Evolutionary conservation across 2,888 invertebrate genomes (phyloP), one percentile per base, ranked within the genome.

Genomic region (Gymnocheta viridis): DNA sequence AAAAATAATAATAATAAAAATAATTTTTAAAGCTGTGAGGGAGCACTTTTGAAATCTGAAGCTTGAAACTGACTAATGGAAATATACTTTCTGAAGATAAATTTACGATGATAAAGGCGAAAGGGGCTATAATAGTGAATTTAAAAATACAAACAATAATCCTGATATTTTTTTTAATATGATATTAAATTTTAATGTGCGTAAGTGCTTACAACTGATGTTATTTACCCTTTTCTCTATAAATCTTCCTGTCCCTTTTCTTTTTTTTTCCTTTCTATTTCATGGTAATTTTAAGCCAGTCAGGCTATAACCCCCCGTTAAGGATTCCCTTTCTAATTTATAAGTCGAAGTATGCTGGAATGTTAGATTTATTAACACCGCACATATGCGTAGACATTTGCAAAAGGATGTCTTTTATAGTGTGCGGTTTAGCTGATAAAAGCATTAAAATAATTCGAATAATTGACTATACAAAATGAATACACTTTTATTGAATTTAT

Each of bases 161-260:
- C 35, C 38, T 27, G 17, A 35, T n/a, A 27, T 41, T 60, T 22
- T 70, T 73, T 27, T 69, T 62, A 81, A 74, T 74, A 69, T 60
- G 62, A 51, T 67, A 81, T 81, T 81, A 54, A 73, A 41, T 24
- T 32, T 64, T 70, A 74, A 77, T 82, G 60, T 82, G 56, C 67
- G 66, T 72, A 72, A 73, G 66, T 77, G 44, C 60, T 72, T 72
- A 70, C 76, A 69, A 49, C 19, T 29, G 22, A 60, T 54, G 64
- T 76, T 76, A 29, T 70, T 76, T 64, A 76, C 38, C 56, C 69
- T 49, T 76, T 64, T 35, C 29, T 44, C 12, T n/a, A 54, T 49
- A 58, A 44, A 44, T 35, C 47, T 29, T 17, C 6, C 22, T 10
- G 12, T 38, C 12, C 32, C 66, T 66, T 29, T 29, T 4, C 44